phyloP scores from a whole-genome alignment of 2,113 vertebrate species.

The Oceanites oceanicus region DNA sequence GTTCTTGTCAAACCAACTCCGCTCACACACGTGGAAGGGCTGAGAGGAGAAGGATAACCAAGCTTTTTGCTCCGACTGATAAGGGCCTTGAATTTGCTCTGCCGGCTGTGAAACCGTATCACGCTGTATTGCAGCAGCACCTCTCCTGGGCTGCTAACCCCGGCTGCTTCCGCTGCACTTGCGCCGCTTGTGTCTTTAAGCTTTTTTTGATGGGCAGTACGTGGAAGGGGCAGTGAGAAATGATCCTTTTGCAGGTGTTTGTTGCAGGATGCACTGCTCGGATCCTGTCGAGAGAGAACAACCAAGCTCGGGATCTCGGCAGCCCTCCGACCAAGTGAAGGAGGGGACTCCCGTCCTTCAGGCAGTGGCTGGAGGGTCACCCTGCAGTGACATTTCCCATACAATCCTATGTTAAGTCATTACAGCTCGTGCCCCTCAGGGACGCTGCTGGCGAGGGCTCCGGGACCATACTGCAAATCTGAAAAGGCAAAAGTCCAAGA shows the following conservation, averaged over 20 bases:
- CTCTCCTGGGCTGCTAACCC: not conserved
- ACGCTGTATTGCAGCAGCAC: fast-evolving
- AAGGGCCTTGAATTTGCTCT: not conserved
- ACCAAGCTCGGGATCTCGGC: not conserved
- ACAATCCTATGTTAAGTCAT: not conserved
- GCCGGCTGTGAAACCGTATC: not conserved
- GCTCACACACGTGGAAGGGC: not conserved
- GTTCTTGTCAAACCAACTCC: not conserved
- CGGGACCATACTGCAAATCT: not conserved
- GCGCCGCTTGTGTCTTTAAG: not conserved
- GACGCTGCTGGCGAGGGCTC: not conserved
- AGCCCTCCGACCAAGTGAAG: not conserved
- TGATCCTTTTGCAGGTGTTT: not conserved
- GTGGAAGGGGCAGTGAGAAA: not conserved
- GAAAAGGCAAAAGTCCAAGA: not conserved
- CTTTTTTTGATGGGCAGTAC: not conserved
- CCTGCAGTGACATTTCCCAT: not conserved
- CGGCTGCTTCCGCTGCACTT: not conserved
- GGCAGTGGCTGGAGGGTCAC: not conserved
- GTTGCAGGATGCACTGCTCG: not conserved
- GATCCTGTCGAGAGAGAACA: not conserved
- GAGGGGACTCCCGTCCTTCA: not conserved
- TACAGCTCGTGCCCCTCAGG: not conserved
- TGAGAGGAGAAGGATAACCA: not conserved
- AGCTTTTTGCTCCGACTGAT: not conserved